A percentile compares a stretch with the other conserved stretches of the same genome.
Conservation (phyloP, 2,888 invertebrate genomes). For the Spodoptera littoralis region DNA sequence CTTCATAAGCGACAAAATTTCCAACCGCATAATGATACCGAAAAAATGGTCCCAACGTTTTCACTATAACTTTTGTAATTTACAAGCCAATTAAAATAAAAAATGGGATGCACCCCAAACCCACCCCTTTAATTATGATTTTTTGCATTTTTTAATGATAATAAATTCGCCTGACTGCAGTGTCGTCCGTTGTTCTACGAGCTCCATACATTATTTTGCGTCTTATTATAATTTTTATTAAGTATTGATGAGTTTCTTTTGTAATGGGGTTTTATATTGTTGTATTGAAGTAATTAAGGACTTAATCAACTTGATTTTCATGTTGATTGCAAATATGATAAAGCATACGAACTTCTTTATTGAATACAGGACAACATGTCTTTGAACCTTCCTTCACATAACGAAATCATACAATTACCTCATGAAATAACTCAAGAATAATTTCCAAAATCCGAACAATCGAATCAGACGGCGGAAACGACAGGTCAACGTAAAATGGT, state of each 20-base stretch:
- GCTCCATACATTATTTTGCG: conserved; percentile 55
- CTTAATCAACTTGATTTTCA: too few relatives aligned
- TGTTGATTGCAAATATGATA: too few relatives aligned
- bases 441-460: conserved; percentile 9
- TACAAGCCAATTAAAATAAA: conserved; percentile 88
- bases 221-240: conserved; percentile 44
- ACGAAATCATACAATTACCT: background rate
- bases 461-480: conserved; percentile 1
- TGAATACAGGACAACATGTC: too few relatives aligned
- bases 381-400: too few relatives aligned
- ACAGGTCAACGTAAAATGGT: conserved; percentile 32
- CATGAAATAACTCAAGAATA: background rate
- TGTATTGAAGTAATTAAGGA: too few relatives aligned
- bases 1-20: conserved; percentile 59
- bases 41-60: conserved; percentile 74
- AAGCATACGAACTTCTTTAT: too few relatives aligned
- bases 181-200: conserved; percentile 66
- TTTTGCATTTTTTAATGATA: conserved; percentile 87
- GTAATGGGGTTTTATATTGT: background rate
- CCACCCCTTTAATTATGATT: conserved; percentile 87
- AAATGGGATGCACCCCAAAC: conserved; percentile 82
- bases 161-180: conserved; percentile 81
- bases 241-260: conserved; percentile 11
- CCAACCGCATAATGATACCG: conserved; percentile 67
- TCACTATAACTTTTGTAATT: conserved; percentile 86